Evolutionary conservation across 2,888 invertebrate genomes (phyloP), one percentile per base, ranked within the genome.

Genomic region (Tridacna crocea): DNA sequence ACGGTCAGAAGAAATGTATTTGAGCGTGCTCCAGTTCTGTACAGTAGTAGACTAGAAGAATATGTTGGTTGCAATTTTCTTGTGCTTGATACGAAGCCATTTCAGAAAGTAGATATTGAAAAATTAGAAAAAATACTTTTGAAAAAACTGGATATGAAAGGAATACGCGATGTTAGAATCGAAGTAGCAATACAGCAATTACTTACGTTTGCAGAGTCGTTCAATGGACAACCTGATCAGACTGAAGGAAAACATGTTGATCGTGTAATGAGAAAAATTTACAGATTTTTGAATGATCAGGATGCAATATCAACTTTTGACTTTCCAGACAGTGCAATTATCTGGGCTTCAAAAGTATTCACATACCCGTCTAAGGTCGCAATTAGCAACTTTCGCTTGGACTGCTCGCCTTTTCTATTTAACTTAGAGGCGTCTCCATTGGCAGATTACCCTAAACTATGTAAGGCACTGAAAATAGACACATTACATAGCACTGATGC

Each of bases 341-440:
- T 66, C 6, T 66, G 66, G 66, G 46, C 46, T 66, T 66, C 66
- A 46, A 46, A 15, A 46, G 13, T 13, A 13, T 66, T 66, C n/a
- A 46, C 66, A 66, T 17, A 66, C n/a, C 19, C 27, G 6, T 17
- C 6, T 13, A 19, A 46, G 8, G 66, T 66, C 6, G 66, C 66
- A 2, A n/a, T 66, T 19, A 46, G 46, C 4, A 36, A 19, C 15
- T 66, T 46, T 51, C 10, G 13, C 15, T 4, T 51, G 4, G 47
- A 73, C 19, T 78, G 78, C 22, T 26, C 19, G 8, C 78, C 78
- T 19, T 51, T 65, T n/a, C 55, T 78, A 0, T 78, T 47, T 51
- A 26, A 27, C 36, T 63, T 78, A 24, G 27, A 17, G 19, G 13
- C n/a, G 3, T 78, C 78, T 0, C 73, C 73, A 22, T 13, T 78